phyloP scores from a whole-genome alignment of 1,140 invertebrate genomes.

The Anastatus disparis region DNA sequence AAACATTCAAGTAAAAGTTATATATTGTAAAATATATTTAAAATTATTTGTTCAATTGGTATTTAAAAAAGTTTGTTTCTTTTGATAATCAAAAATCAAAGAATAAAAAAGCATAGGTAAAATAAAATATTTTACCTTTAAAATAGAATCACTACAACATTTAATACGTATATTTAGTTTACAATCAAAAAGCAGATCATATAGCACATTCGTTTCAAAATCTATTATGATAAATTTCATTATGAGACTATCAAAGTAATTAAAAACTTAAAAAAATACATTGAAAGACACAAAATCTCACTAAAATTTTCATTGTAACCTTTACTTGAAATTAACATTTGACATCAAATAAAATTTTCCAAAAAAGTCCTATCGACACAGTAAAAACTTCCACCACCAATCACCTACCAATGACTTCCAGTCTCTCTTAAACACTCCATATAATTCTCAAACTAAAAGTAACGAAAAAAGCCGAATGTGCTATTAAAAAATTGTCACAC shows the following conservation, averaged over 20 bases:
- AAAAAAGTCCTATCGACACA: not conserved
- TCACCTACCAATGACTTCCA: not conserved
- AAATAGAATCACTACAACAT: not conserved
- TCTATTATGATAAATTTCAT: too few relatives aligned
- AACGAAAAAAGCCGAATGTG: constrained; percentile 9
- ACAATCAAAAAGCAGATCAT: not conserved
- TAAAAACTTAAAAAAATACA: not conserved
- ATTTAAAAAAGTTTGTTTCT: too few relatives aligned
- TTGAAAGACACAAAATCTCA: not conserved
- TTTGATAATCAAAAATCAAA: too few relatives aligned
- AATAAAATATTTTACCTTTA: not conserved
- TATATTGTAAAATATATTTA: too few relatives aligned
- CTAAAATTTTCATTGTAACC: not conserved
- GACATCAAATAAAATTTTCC: not conserved
- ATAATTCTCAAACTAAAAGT: not conserved
- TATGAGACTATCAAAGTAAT: too few relatives aligned
- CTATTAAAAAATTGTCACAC: constrained; percentile 29
- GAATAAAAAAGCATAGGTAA: too few relatives aligned
- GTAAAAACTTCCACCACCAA: not conserved
- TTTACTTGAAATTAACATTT: constrained; percentile 12
- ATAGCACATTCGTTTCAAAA: not conserved
- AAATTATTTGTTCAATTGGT: too few relatives aligned
- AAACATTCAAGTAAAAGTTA: too few relatives aligned
- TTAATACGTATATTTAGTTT: not conserved
- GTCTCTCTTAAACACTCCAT: not conserved